phyloP scores from a whole-genome alignment of 2,113 vertebrate genomes.

The Boleophthalmus pectinirostris region DNA sequence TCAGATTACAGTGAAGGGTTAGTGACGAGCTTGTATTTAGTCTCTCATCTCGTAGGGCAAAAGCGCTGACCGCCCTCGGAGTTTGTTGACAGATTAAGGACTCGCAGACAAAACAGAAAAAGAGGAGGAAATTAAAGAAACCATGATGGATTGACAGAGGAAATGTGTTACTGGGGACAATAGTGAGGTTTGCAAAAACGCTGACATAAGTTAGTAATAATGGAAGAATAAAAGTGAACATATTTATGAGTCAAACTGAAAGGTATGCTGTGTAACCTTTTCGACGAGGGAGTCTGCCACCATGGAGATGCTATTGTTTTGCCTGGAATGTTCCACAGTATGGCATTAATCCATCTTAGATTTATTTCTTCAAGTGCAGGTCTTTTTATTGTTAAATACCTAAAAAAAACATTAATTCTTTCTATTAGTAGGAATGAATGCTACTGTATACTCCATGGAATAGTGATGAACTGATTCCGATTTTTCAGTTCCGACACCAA shows the following conservation, averaged over 20 bases:
- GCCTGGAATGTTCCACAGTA: neutral
- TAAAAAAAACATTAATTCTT: neutral
- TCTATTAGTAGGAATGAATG: neutral
- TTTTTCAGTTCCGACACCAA: no score
- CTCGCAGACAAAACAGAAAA: slow-evolving; percentile 34
- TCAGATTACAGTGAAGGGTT: slow-evolving; percentile 30
- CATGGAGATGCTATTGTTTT: neutral
- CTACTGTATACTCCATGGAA: neutral
- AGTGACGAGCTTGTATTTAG: slow-evolving; percentile 38
- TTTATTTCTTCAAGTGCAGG: no score
- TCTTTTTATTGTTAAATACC: no score
- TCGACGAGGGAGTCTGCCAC: no score
- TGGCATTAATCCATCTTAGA: neutral
- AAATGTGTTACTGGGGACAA: neutral
- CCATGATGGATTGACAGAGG: neutral
- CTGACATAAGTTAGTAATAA: no score
- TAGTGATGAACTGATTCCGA: no score
- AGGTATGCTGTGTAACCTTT: neutral
- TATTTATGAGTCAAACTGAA: neutral
- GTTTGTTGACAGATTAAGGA: slow-evolving; percentile 43
- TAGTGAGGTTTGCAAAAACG: no score
- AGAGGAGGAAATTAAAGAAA: slow-evolving; percentile 44
- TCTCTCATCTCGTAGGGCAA: slow-evolving; percentile 31
- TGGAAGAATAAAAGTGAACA: no score
- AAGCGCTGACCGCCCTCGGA: slow-evolving; percentile 20